Base-by-base conservation (phyloP, 2,797 vertebrate species). In the Glyptemys insculpta region DNA sequence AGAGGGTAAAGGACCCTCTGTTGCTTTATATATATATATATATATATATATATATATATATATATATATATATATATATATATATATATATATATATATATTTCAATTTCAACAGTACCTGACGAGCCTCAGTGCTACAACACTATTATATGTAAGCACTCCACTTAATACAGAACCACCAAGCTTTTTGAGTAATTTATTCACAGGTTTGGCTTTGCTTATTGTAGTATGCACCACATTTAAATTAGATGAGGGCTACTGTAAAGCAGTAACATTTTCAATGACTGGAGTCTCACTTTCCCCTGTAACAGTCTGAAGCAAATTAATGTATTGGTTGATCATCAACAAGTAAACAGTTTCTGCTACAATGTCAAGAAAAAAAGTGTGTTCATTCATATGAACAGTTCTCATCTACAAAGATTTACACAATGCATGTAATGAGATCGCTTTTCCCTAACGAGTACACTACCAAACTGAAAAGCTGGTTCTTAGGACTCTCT, bases 181-280 rank as follows among this genome's bases (percentile, higher is more conserved):
- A 95, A 91, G 80, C 53, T 95, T 98, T 98, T 98, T 98, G 94
- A 98, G 97, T 97, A 98, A 72, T 98, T 99, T 99, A 99, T 99
- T 99, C 96, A 98, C 96, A 98, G 98, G 98, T 98, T 98, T 98
- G 97, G 91, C 97, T 98, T 97, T 98, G 96, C 98, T 98, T 96
- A 97, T 97, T 98, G 97, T 98, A 98, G 98, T 98, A 98, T 98
- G 98, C 98, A 99, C 98, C 98, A 98, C 95, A 97, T 98, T 98
- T 96, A 97, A 98, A 97, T 98, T 97, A 97, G 95, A 98, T 97
- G 96, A 98, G 97, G 98, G 96, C 97, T 98, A 98, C 96, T 97
- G 97, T 97, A 97, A 98, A 97, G 97, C 97, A 97, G 97, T 98
- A 97, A 98, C 97, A 98, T 98, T 96, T 96, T 97, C 96, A 97